phyloP scores from a whole-genome alignment of 2,888 invertebrate genomes.

The Steinernema carpocapsae region DNA sequence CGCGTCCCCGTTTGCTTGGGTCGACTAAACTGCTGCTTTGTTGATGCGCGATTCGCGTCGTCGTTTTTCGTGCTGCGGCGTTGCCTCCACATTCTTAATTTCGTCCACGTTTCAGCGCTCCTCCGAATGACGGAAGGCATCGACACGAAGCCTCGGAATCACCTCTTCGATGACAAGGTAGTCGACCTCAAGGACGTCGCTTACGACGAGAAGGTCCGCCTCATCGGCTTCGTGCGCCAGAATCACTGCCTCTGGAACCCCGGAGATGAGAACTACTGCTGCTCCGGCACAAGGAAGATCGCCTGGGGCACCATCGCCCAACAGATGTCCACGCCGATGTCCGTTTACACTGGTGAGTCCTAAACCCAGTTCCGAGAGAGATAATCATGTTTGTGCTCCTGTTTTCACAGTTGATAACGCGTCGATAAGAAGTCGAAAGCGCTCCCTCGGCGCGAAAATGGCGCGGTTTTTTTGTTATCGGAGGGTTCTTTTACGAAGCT shows the following conservation, averaged over 20 bases:
- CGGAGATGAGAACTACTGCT: neutral
- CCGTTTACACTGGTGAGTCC: neutral
- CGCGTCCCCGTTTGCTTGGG: too few species aligned
- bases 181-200: slow-evolving; percentile 13
- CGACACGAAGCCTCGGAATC: neutral
- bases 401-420: too few species aligned
- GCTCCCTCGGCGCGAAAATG: too few species aligned
- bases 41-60: slow-evolving; percentile 3
- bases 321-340: neutral
- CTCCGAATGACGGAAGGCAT: slow-evolving; percentile 13
- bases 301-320: neutral
- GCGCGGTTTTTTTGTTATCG: too few species aligned
- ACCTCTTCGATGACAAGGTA: neutral
- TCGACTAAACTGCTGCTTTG: neutral
- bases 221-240: neutral
- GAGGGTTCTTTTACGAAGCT: too few species aligned
- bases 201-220: slow-evolving; percentile 3
- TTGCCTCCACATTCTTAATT: neutral
- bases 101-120: too few species aligned
- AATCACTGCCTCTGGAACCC: slow-evolving; percentile 12
- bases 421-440: too few species aligned
- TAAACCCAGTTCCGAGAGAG: too few species aligned
- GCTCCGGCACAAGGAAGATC: neutral
- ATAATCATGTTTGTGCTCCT: too few species aligned
- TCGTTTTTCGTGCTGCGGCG: neutral